Percentiles rank a stretch among this genome's conserved stretches.
These are phyloP conservation scores for Pongo abelii DNA, from an alignment of 2,113 vertebrate genomes.

Conservation along the genomic window DNA sequence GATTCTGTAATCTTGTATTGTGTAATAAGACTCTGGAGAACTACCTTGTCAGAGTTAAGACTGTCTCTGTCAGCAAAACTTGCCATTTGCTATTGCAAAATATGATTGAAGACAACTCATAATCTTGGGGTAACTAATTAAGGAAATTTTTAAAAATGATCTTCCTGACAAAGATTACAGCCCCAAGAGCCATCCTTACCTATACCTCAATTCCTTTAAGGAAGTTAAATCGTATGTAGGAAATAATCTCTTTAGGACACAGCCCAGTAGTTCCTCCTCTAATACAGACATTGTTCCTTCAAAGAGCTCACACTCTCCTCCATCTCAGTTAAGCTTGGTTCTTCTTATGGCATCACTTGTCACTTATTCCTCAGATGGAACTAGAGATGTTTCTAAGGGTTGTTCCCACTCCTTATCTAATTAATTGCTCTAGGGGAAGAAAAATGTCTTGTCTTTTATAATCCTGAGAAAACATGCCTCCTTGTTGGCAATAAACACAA, in stretches of 20 bases:
- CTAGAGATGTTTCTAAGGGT: neutral
- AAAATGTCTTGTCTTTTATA: neutral
- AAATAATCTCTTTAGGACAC: neutral
- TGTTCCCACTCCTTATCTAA: neutral
- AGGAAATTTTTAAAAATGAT: neutral
- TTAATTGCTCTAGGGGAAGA: neutral
- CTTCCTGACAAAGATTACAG: neutral
- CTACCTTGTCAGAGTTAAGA: conserved; percentile 44
- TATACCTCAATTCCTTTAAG: neutral
- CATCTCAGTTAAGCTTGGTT: neutral
- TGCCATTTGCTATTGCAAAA: conserved; percentile 60
- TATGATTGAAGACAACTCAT: neutral
- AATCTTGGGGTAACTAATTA: neutral
- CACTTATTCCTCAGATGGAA: neutral
- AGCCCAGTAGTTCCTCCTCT: neutral
- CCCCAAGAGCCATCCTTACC: neutral
- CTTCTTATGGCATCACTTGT: neutral
- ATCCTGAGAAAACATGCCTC: neutral
- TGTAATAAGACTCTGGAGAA: conserved; percentile 68
- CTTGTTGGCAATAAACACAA: neutral
- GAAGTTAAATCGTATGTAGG: neutral
- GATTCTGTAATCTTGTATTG: conserved; percentile 62
- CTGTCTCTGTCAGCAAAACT: conserved; percentile 42
- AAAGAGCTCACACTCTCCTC: neutral
- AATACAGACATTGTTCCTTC: neutral